Evolutionary conservation across 2,113 vertebrate genomes (phyloP).

Genomic region (Atractosteus spatula): DNA sequence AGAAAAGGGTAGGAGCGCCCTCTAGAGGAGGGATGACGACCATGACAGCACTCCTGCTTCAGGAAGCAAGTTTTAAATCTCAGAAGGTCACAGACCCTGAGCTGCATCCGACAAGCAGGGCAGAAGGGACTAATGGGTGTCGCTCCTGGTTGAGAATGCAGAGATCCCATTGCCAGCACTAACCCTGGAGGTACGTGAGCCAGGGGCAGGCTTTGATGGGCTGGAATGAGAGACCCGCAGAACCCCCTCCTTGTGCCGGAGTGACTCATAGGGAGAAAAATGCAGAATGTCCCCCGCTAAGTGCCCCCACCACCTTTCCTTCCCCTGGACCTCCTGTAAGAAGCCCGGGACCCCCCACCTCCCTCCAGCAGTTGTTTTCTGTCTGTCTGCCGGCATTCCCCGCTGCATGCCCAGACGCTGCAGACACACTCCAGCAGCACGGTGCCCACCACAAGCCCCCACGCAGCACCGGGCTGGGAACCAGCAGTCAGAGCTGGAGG

Average conservation of each 20-base stretch:
- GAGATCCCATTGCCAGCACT: no score
- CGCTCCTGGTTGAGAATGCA: no score
- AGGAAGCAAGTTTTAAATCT: no score
- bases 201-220: neutral
- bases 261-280: neutral
- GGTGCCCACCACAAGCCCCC: no score
- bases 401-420: neutral
- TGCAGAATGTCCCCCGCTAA: neutral
- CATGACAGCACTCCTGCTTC: no score
- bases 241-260: neutral
- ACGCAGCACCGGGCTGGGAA: neutral
- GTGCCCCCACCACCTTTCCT: neutral
- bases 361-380: neutral
- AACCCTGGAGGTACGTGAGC: no score
- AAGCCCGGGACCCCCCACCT: neutral
- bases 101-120: no score
- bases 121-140: no score
- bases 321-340: neutral
- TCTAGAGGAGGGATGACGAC: no score
- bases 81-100: no score
- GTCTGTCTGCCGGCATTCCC: conserved; percentile 1
- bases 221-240: neutral
- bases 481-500: neutral
- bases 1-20: no score
- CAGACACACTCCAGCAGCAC: neutral